These are phyloP conservation scores for Syrmaticus mikado DNA, from an alignment of 2,113 vertebrate genomes.

Conservation along the genomic window DNA sequence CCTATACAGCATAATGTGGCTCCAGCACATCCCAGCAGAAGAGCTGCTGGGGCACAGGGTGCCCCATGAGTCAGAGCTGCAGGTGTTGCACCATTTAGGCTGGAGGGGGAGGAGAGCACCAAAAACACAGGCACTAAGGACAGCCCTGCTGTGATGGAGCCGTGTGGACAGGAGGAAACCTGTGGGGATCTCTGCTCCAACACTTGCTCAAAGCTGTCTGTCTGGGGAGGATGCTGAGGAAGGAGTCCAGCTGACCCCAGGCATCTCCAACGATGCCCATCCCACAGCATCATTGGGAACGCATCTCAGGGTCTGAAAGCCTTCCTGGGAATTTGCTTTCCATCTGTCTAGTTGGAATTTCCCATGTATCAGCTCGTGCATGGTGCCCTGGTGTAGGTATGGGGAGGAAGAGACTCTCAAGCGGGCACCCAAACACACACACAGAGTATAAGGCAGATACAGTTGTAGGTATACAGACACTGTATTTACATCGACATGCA, in stretches of 20 bases:
- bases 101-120: background rate
- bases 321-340: background rate
- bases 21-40: background rate
- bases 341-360: background rate
- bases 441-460: background rate
- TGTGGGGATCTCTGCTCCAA: background rate
- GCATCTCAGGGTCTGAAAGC: background rate
- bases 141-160: background rate
- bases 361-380: background rate
- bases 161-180: background rate
- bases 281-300: accelerated
- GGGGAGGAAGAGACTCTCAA: background rate
- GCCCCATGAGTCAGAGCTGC: accelerated
- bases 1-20: accelerated
- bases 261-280: background rate
- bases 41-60: background rate
- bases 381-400: background rate
- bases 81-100: background rate
- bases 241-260: background rate
- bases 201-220: background rate
- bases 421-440: no score
- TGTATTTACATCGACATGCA: no score
- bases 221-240: background rate
- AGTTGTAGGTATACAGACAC: background rate
- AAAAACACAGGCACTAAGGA: background rate